Evolutionary conservation across 2,888 invertebrate species (phyloP), one percentile per base, ranked within the genome.

Genomic region (Epirrhoe alternata): DNA sequence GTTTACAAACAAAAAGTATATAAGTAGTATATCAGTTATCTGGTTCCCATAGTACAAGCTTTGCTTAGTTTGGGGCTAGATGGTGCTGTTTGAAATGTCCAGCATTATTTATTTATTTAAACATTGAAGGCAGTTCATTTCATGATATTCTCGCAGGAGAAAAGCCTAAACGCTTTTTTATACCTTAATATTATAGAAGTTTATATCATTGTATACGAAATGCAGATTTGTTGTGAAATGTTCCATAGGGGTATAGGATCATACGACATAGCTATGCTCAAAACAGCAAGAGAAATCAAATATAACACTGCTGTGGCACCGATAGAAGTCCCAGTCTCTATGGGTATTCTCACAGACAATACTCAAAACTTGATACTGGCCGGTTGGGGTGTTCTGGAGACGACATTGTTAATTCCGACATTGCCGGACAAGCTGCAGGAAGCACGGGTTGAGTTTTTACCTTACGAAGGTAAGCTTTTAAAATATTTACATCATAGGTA

Each of bases 251-350:
- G 85, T 0, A 87, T 94, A 33, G 91, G 89, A 7, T 86, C 90
- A 17, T 89, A 94, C 71, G 95, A 95, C 74, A 93, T 95, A 61
- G 94, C 94, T 5, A 77, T 95, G 33, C 82, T 95, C 2, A 84
- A 80, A 68, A 85, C 90, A 16, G 75, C 71, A 35, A 73, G 73
- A 4, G 83, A 87, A 1, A 87, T 93, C 53, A 69, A 61, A 24
- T 89, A 86, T 61, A 88, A 87, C 8, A 82, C 85, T 35, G 83
- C 82, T 70, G 83, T 94, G 0, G 85, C 89, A 59, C 92, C 94
- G 0, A 88, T 94, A 16, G 80, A 79, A n/a, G 77, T 94, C 4
- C 93, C 94, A 0, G 16, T 61, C 6, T 63, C 66, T 14, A 68
- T 38, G 57, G 68, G 61, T 8, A 64, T 53, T 6, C 30, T 53